These are phyloP conservation scores for Datnioides undecimradiatus DNA, from an alignment of 2,113 vertebrate genomes.

Conservation along the genomic window DNA sequence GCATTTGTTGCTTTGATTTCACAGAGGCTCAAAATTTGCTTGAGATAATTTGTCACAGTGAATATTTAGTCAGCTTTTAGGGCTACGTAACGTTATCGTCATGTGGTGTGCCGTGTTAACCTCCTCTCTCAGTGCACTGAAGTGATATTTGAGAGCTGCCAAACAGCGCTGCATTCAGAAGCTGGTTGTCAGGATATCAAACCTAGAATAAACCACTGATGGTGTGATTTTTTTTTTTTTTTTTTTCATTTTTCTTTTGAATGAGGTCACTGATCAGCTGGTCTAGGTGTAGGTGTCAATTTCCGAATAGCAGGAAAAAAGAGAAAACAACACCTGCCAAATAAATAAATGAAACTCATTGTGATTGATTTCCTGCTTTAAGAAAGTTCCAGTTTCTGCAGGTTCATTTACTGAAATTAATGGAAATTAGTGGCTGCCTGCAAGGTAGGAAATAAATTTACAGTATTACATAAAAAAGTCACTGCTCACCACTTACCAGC, in stretches of 20 bases:
- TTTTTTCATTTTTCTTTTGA: neutral
- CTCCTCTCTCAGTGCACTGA: neutral
- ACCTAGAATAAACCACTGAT: neutral
- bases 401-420: slow-evolving; percentile 19
- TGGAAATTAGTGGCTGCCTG: slow-evolving; percentile 23
- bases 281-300: neutral
- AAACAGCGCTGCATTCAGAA: neutral
- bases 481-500: neutral
- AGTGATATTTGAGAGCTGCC: slow-evolving; percentile 9
- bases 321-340: neutral
- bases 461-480: slow-evolving; percentile 15
- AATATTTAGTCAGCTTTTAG: slow-evolving; percentile 36
- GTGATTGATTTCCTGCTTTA: slow-evolving; percentile 20
- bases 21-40: slow-evolving; percentile 26
- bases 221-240: neutral
- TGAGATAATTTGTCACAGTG: slow-evolving; percentile 30
- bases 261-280: slow-evolving; percentile 2
- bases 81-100: neutral
- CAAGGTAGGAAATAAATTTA: slow-evolving; percentile 7
- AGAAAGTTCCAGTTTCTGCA: neutral
- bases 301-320: neutral
- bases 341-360: too few species aligned
- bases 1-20: slow-evolving; percentile 44
- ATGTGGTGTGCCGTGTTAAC: neutral
- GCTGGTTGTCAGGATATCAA: neutral